These are phyloP conservation scores for Pedionomus torquatus DNA, from an alignment of 2,113 vertebrate species.

Conservation along the genomic window DNA sequence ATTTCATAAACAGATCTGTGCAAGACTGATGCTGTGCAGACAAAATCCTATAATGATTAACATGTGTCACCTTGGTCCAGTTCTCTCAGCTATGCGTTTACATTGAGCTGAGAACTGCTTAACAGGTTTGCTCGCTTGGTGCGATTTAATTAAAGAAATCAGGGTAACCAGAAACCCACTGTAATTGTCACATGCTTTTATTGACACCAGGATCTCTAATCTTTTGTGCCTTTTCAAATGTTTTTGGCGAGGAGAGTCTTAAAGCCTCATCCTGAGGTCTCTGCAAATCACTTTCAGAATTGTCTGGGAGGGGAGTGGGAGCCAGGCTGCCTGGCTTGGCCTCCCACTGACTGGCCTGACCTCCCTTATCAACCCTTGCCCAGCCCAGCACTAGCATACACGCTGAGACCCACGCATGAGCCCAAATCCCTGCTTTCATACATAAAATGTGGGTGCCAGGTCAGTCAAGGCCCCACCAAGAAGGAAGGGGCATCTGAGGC, in stretches of 20 bases:
- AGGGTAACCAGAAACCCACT: neutral
- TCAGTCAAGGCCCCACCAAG: neutral
- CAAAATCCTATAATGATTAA: constrained; percentile 57
- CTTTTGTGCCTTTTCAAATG: neutral
- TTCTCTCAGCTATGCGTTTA: neutral
- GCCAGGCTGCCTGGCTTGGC: neutral
- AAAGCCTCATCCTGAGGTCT: neutral
- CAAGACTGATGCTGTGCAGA: constrained; percentile 53
- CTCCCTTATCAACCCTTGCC: neutral
- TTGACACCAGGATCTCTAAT: neutral
- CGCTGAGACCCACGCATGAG: accelerated
- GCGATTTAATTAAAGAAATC: neutral
- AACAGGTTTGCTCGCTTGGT: neutral
- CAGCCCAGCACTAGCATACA: neutral
- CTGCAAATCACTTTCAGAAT: neutral
- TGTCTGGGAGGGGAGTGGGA: neutral
- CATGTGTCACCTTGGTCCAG: constrained; percentile 22
- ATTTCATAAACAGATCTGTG: constrained; percentile 53
- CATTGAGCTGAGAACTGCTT: neutral
- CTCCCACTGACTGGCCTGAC: neutral
- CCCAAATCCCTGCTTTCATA: neutral
- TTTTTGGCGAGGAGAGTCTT: neutral
- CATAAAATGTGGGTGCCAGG: accelerated
- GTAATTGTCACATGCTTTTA: neutral
- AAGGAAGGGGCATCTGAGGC: neutral